Conservation (phyloP, 2,888 invertebrate species). For the Epinotia bilunana region DNA sequence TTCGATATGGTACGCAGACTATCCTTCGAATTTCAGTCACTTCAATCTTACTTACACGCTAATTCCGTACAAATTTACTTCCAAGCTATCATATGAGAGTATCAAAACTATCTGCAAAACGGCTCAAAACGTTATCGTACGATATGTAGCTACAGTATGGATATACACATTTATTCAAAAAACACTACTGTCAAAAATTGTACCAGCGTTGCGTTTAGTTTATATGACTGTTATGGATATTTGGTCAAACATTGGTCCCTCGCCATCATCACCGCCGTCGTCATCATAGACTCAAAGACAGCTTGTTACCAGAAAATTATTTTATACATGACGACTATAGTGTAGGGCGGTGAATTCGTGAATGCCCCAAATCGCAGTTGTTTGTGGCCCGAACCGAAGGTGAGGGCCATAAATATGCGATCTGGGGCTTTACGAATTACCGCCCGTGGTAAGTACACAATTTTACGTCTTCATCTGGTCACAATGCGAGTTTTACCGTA, state of each 20-base stretch:
- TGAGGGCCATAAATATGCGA: no score
- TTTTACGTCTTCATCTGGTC: no score
- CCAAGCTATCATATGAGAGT: constrained; percentile 51
- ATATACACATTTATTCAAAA: constrained; percentile 48
- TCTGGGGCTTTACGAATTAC: no score
- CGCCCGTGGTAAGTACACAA: no score
- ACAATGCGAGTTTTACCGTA: no score
- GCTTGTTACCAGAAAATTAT: no score
- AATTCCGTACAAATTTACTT: constrained; percentile 48
- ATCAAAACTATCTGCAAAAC: constrained; percentile 63
- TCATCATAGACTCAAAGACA: no score
- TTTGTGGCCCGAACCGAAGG: no score
- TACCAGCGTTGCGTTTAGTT: constrained; percentile 41
- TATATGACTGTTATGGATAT: constrained; percentile 31
- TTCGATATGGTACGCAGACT: constrained; percentile 34
- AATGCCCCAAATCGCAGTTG: no score
- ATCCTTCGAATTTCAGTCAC: constrained; percentile 28
- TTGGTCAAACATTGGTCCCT: constrained; percentile 28
- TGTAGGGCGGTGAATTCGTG: no score
- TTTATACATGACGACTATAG: no score
- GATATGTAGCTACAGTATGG: constrained; percentile 53
- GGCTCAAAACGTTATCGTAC: constrained; percentile 51
- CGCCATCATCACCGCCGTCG: no score
- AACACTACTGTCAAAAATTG: constrained; percentile 57
- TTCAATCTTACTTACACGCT: constrained; percentile 43